Conservation (phyloP, 2,113 vertebrate species). For the Sitta europaea region DNA sequence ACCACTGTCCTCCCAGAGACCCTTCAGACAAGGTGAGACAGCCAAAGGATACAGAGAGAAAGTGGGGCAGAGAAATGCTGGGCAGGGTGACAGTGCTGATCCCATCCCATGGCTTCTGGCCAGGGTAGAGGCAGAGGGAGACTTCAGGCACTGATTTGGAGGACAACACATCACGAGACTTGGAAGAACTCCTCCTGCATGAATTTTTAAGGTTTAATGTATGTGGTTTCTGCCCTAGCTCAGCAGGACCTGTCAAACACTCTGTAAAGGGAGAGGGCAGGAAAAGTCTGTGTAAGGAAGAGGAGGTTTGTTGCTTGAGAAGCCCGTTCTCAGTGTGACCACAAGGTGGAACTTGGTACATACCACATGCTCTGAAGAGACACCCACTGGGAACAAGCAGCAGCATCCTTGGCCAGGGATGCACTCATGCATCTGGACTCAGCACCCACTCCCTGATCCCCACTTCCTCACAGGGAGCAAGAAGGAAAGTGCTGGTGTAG, state of each 20-base stretch:
- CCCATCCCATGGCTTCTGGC: not conserved
- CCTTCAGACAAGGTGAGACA: not conserved
- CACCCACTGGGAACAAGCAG: not conserved
- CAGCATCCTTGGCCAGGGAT: not conserved
- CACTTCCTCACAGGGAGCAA: not conserved
- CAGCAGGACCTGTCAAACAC: not conserved
- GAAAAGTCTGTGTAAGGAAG: not conserved
- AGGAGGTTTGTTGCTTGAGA: not conserved
- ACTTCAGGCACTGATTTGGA: not conserved
- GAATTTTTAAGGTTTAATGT: not conserved
- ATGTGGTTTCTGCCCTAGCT: not conserved
- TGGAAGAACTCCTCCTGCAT: not conserved
- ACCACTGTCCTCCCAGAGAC: not conserved
- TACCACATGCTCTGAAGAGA: not conserved
- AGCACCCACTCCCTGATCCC: not conserved
- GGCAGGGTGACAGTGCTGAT: not conserved
- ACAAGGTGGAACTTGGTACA: constrained; percentile 69
- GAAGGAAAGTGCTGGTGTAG: not conserved
- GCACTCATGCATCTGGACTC: not conserved
- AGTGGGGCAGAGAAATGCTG: not conserved
- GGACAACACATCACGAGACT: too few relatives aligned
- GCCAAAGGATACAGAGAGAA: not conserved
- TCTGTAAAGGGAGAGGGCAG: not conserved
- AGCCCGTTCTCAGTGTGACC: constrained; percentile 36
- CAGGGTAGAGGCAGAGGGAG: not conserved